Evolutionary conservation across 30 jellyfish, hydroid and myxozoan genomes (phyloP).

Genomic region (Nemopilema nomurai): DNA sequence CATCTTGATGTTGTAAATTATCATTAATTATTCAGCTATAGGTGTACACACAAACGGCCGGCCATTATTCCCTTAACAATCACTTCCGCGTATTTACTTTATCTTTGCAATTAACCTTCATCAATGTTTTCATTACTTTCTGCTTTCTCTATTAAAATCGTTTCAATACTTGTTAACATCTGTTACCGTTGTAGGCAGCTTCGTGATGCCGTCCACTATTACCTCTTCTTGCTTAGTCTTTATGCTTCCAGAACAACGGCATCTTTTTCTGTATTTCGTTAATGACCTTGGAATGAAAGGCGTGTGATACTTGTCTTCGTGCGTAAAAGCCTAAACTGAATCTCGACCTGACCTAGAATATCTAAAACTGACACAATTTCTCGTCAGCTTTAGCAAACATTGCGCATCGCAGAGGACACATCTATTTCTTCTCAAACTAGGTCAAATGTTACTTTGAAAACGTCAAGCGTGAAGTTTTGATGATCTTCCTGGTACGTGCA

Average conservation of each 20-base stretch:
- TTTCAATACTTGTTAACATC: not conserved
- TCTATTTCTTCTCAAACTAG: not conserved
- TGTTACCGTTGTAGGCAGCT: not conserved
- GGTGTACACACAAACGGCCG: conserved; percentile 22
- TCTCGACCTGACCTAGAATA: not conserved
- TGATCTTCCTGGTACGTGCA: too few relatives aligned
- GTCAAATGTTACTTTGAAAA: not conserved
- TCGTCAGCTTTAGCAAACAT: too few relatives aligned
- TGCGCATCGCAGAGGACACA: not conserved
- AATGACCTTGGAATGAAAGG: not conserved
- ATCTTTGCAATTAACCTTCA: conserved; percentile 21
- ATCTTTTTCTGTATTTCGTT: not conserved
- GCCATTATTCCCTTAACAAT: conserved; percentile 18
- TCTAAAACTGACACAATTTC: not conserved
- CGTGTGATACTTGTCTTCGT: not conserved
- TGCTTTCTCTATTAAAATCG: not conserved
- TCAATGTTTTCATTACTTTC: conserved; percentile 9
- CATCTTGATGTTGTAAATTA: conserved; percentile 1
- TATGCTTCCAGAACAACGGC: not conserved
- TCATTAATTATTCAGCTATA: conserved; percentile 45
- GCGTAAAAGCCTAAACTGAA: not conserved
- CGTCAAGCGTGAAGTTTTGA: not conserved
- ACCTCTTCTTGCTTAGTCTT: not conserved
- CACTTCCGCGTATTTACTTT: conserved; percentile 23
- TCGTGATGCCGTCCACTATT: not conserved